Base-by-base conservation (phyloP, 1,140 invertebrate genomes). In the Habropoda laboriosa region DNA sequence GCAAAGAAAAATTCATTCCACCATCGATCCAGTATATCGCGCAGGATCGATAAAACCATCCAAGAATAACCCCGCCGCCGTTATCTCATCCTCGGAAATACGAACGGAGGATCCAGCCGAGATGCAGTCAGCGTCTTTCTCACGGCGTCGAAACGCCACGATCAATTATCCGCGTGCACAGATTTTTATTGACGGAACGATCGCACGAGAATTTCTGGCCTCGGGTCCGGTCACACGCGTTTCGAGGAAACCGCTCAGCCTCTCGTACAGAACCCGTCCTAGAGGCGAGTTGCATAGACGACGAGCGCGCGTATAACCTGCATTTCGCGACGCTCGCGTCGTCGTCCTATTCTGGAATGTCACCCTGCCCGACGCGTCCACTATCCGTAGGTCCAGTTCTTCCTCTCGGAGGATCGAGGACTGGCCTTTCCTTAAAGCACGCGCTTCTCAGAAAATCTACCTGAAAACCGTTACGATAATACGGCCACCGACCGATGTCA, bases 401-500 rank as follows among this genome's bases (percentile, higher is more conserved):
- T 87, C 83, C 61, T 81, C 78, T n/a, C n/a, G n/a, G 66, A 66
- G 85, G 81, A 79, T 79, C 42, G 66, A n/a, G n/a, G n/a, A 57
- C 63, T 77, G 76, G 86, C 70, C 86, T 86, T 87, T 87, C 86
- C 86, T 87, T 86, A 87, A 87, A 87, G 51, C 78, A 72, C 53
- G 51, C 70, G 51, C 70, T 87, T 87, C 86, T 87, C 86, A 68
- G 86, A 87, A 87, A 80, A 85, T 87, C 86, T 86, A 78, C 86
- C 83, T 83, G 74, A 55, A 58, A 86, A 87, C 86, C 86, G 86
- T 87, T 87, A 87, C 83, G 81, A 87, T 87, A 83, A 87, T 87
- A 85, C 83, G 82, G 76, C 45, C 77, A 72, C 57, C 68, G 80
- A 60, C 73, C 81, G 80, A 79, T 76, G 77, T 68, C 63, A 45